These are phyloP conservation scores for Leptoclinus maculatus DNA, from an alignment of 2,797 vertebrate genomes.

Conservation along the genomic window DNA sequence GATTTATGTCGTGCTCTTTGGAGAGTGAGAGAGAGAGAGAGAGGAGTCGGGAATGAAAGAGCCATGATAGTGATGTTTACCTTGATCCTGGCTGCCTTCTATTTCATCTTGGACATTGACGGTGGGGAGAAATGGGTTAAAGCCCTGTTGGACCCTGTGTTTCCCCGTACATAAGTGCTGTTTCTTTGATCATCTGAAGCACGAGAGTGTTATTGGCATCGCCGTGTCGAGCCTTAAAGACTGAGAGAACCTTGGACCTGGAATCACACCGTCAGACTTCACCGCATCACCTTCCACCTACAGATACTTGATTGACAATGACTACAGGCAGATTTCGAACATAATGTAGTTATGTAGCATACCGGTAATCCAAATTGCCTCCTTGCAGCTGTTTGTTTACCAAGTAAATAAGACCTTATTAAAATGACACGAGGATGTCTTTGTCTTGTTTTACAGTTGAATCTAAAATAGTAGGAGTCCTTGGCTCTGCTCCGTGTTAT, in stretches of 20 bases:
- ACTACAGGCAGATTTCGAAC: background rate
- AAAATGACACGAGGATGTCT: slow-evolving; percentile 26
- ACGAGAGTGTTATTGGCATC: slow-evolving; percentile 21
- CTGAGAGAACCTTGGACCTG: slow-evolving; percentile 14
- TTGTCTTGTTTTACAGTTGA: slow-evolving; percentile 20
- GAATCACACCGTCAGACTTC: slow-evolving; percentile 3
- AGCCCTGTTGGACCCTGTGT: slow-evolving; percentile 11
- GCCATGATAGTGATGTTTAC: slow-evolving; percentile 63
- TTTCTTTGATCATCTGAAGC: slow-evolving; percentile 27
- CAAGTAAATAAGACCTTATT: slow-evolving; percentile 13
- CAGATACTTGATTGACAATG: slow-evolving; percentile 5
- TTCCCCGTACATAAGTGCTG: slow-evolving; percentile 23
- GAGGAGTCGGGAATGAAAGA: slow-evolving; percentile 47
- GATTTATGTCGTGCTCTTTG: slow-evolving; percentile 76
- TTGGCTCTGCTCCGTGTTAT: slow-evolving; percentile 44
- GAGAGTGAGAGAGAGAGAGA: slow-evolving; percentile 45
- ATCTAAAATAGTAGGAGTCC: slow-evolving; percentile 35
- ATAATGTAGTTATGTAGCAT: background rate
- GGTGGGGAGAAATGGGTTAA: slow-evolving; percentile 37
- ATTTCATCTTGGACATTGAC: slow-evolving; percentile 56
- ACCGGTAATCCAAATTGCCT: slow-evolving; percentile 8
- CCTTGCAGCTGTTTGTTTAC: slow-evolving; percentile 17
- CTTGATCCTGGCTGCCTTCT: slow-evolving; percentile 69
- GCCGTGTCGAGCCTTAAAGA: slow-evolving; percentile 4
- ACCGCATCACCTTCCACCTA: background rate